Conservation (phyloP, 64 coral and sea anemone species). For the Montipora foliosa region DNA sequence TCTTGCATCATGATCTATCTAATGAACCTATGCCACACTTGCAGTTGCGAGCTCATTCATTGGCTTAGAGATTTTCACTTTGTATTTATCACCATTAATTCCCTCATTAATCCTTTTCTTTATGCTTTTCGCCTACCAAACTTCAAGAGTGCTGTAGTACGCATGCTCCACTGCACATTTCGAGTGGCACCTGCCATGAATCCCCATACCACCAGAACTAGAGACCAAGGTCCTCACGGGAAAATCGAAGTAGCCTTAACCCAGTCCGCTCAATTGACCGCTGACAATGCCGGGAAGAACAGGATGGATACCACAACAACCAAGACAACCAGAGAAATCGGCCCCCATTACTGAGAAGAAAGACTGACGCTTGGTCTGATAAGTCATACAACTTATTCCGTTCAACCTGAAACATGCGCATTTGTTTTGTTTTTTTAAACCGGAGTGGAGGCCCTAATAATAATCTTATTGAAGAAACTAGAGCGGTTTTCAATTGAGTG, state of each 20-base stretch:
- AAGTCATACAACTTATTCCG: too few species aligned
- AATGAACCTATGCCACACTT: constrained; percentile 90
- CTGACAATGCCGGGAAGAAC: background rate
- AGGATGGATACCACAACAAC: too few species aligned
- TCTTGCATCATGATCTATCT: constrained; percentile 95
- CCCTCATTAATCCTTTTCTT: constrained; percentile 79
- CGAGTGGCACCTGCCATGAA: background rate
- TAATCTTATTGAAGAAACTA: too few species aligned
- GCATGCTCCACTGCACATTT: constrained; percentile 19
- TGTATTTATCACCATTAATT: constrained; percentile 86
- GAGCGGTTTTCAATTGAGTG: too few species aligned
- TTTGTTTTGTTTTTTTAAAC: too few species aligned
- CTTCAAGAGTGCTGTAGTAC: constrained; percentile 74
- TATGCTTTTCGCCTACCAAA: constrained; percentile 84
- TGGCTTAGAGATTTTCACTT: constrained; percentile 97
- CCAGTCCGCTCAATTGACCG: background rate
- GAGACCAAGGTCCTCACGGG: background rate
- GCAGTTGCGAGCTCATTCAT: constrained; percentile 90
- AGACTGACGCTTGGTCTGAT: too few species aligned
- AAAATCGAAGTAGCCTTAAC: background rate
- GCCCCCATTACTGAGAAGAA: too few species aligned
- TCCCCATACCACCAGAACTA: background rate
- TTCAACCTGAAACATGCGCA: too few species aligned
- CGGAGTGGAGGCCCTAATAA: too few species aligned
- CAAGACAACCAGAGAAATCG: too few species aligned